A percentile compares a stretch with the other conserved stretches of the same genome.
Conservation (phyloP, 1,140 invertebrate species). For the Palaemon carinicauda region DNA sequence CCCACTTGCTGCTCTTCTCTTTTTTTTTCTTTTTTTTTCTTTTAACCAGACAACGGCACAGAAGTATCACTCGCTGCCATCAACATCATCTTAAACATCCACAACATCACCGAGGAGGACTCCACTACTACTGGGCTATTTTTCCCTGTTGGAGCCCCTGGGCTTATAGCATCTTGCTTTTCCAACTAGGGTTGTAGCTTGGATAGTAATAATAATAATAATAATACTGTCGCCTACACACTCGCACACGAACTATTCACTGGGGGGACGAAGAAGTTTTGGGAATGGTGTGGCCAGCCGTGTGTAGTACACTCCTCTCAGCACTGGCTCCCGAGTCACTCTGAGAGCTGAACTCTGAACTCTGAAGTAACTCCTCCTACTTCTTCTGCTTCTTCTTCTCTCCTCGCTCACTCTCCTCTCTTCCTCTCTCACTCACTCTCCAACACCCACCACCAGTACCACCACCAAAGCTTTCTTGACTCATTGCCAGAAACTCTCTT, state of each 20-base stretch:
- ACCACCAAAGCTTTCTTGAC: constrained; percentile 9
- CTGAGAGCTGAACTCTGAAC: neutral
- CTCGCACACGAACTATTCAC: constrained; percentile 24
- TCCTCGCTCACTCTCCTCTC: neutral
- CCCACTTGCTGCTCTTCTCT: too few species aligned
- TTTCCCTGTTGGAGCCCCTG: too few species aligned
- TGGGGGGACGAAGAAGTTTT: neutral
- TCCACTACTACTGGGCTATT: too few species aligned
- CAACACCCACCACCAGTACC: neutral
- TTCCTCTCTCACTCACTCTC: neutral
- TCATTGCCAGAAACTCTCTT: constrained; percentile 4
- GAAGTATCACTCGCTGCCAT: constrained; percentile 4
- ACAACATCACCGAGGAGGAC: neutral
- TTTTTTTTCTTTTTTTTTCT: too few species aligned
- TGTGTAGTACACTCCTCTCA: neutral
- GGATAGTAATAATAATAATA: too few species aligned
- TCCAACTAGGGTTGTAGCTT: too few species aligned
- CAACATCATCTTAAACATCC: constrained; percentile 9
- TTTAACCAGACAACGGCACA: neutral
- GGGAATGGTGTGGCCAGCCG: neutral
- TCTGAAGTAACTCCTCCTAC: neutral
- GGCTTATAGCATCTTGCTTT: too few species aligned
- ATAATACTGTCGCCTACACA: constrained; percentile 1
- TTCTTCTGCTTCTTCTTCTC: too few species aligned
- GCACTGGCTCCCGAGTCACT: constrained; percentile 44